Base-by-base conservation (phyloP, 1,140 invertebrate species). In the Vanessa tameamea region DNA sequence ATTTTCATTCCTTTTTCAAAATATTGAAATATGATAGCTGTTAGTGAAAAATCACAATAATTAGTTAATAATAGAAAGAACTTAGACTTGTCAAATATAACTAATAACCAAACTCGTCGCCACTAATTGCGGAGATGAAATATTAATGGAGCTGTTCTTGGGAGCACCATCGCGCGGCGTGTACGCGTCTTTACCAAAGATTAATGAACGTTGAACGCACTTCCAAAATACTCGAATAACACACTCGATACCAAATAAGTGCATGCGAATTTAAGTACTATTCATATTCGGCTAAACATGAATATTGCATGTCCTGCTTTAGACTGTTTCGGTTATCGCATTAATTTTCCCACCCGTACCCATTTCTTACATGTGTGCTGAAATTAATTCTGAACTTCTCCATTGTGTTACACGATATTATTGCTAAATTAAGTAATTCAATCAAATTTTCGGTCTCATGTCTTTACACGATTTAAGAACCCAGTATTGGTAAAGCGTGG, bases 121-220 rank as follows among this genome's bases (percentile, higher is more conserved):
- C 16, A 23, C 55, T 69, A 69, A 69, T 69, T 69, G 53, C 66
- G 53, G 66, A 69, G 66, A 59, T 69, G 66, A 69, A 69, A 69
- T 69, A 69, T 69, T 69, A 69, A 69, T 69, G 66, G 31, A 47
- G 47, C 16, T 48, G 66, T 68, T 68, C 47, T 50, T 15, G 47
- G 48, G 64, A 50, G 64, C 64, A 23, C 15, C 64, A 15, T 48
- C 43, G n/a, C 47, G 51, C 26, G 47, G 43, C 48, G 55, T 57
- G 55, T 57, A 57, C 20, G 31, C 57, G 23, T 37, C 53, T 23
- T 59, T 69, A 47, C 43, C 66, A 47, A 37, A 69, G 66, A 69
- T 69, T 69, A 59, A 69, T 69, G 66, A 55, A 67, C 53, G 51
- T 16, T 43, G 53, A 31, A 61, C 57, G 57, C 57, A 61, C 53